Conservation (phyloP, 2,888 invertebrate species). For the Perizoma affinitatum region DNA sequence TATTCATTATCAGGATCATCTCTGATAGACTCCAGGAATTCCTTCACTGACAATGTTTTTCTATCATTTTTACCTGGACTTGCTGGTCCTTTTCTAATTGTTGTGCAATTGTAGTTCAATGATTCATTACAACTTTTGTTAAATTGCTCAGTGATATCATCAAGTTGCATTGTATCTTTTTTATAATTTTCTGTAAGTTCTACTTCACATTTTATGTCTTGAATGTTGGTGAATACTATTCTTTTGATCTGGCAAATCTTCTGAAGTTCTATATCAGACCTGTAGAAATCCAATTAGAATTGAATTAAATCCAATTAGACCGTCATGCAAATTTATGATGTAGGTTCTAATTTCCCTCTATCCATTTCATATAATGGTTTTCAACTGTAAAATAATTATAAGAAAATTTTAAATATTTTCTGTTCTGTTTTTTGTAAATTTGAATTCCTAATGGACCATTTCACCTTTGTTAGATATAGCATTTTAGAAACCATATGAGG, state of each 20-base stretch:
- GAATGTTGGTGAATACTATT: constrained; percentile 54
- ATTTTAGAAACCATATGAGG: no score
- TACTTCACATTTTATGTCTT: constrained; percentile 55
- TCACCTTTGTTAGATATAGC: no score
- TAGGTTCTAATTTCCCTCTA: no score
- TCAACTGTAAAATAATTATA: no score
- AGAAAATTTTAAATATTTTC: no score
- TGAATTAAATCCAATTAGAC: no score
- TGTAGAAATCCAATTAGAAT: constrained; percentile 37
- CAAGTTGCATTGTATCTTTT: constrained; percentile 33
- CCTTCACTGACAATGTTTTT: constrained; percentile 47
- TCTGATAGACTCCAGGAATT: constrained; percentile 56
- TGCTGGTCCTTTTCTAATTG: constrained; percentile 48
- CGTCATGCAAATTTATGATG: no score
- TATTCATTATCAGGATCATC: constrained; percentile 46
- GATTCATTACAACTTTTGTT: constrained; percentile 36
- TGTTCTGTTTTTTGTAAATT: no score
- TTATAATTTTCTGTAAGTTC: constrained; percentile 37
- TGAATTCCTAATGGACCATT: no score
- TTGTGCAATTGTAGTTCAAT: constrained; percentile 43
- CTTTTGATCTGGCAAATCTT: constrained; percentile 45
- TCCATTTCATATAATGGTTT: no score
- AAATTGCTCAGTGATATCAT: constrained; percentile 35
- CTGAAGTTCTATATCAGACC: constrained; percentile 52
- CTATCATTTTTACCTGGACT: constrained; percentile 11